Conservation (phyloP, 1,140 invertebrate species). For the Lasioglossum albipes region DNA sequence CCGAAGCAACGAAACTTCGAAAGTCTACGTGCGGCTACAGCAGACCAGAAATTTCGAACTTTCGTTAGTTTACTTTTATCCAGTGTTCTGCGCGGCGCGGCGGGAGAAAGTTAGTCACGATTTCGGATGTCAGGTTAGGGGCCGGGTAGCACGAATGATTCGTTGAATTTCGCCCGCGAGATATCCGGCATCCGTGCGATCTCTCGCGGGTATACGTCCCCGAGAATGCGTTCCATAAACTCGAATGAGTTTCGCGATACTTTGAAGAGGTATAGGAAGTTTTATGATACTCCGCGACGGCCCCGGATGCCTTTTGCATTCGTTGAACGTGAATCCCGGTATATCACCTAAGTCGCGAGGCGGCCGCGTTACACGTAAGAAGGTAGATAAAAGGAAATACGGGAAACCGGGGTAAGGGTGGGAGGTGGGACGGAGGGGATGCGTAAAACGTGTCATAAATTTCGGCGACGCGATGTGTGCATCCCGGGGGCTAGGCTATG, state of each 20-base stretch:
- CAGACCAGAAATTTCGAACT: no score
- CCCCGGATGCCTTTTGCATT: slow-evolving; percentile 41
- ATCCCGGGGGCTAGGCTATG: slow-evolving; percentile 1
- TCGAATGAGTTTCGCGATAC: slow-evolving; percentile 53
- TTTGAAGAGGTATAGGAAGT: slow-evolving; percentile 42
- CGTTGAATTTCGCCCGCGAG: background rate
- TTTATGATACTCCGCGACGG: slow-evolving; percentile 41
- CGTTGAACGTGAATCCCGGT: slow-evolving; percentile 39
- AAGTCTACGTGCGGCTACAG: no score
- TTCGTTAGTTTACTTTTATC: no score
- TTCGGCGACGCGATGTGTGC: background rate
- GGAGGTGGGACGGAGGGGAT: background rate
- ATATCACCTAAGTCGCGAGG: slow-evolving; percentile 28
- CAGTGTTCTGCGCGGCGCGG: no score
- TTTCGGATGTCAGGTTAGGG: background rate
- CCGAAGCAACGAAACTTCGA: no score
- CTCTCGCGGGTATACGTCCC: slow-evolving; percentile 14
- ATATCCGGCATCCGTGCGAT: background rate
- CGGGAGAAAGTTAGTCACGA: background rate
- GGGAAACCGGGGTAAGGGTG: background rate
- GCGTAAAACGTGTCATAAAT: slow-evolving; percentile 52
- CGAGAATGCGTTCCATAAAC: slow-evolving; percentile 48
- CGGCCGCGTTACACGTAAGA: slow-evolving; percentile 23
- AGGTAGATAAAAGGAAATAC: slow-evolving; percentile 45
- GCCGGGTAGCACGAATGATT: background rate